Base-by-base conservation (phyloP, 2,113 vertebrate genomes). In the Aegithalos caudatus region DNA sequence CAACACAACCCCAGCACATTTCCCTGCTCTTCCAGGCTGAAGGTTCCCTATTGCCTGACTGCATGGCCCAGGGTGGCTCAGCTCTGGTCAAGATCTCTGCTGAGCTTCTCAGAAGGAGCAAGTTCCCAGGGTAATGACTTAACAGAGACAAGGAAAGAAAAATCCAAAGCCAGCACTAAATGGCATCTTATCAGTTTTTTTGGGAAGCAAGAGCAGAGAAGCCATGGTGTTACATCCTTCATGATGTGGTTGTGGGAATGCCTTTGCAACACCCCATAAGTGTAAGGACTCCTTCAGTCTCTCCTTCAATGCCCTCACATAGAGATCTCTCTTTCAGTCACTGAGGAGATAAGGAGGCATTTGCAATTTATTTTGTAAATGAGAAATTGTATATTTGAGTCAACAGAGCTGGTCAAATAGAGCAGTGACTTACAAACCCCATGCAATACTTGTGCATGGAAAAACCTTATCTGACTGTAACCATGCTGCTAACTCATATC, bases 401-500 rank as follows among this genome's bases (percentile, higher is more conserved):
- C 83, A 90, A 80, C 13, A 78, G 66, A 90, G 64, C 27, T n/a
- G 60, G 56, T 93, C 85, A 94, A 92, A 90, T 29, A 66, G 27
- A 90, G 47, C 8, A 2, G 28, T 35, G 76, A 81, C 76, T 95
- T 77, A 91, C 12, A 94, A 88, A 89, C 11, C 35, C 15, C 19
- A 33, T 48, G 69, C 44, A 74, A 58, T 37, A 21, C 31, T 4
- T 74, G 56, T 3, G 0, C n/a, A 12, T 56, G 51, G 80, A 88
- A 88, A 93, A 96, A 71, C 44, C 44, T 88, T 91, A 92, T 92
- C 86, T 80, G 83, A 40, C 50, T 14, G 48, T 22, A 81, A 53
- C 64, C 4, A 3, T 44, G 57, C 74, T 82, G 81, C 71, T 90
- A 94, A 67, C n/a, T 72, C 66, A 25, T 29, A 84, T 1, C 37